Evolutionary conservation across 2,113 vertebrate species (phyloP).

Genomic region (Turnix velox): DNA sequence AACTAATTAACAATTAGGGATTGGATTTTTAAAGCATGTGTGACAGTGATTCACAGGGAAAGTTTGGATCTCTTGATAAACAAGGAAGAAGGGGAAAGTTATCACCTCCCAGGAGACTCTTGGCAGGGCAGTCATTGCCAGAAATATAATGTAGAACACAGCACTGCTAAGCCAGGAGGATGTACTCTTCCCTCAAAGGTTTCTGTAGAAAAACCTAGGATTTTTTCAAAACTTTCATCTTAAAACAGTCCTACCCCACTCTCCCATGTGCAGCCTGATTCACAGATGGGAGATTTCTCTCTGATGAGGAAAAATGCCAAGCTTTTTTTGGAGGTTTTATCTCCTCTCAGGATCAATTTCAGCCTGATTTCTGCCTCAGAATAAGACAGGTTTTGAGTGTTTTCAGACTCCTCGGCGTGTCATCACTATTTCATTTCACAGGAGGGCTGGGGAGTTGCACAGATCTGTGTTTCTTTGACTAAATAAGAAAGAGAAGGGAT

Average conservation of each 20-base stretch:
- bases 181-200: background rate
- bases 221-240: background rate
- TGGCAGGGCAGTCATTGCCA: constrained; percentile 19
- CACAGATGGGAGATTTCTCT: background rate
- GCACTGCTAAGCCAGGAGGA: background rate
- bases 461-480: background rate
- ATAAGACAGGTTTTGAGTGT: background rate
- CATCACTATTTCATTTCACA: background rate
- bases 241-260: background rate
- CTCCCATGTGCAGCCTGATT: background rate
- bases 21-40: constrained; percentile 62
- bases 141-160: background rate
- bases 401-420: background rate
- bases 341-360: background rate
- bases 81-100: constrained; percentile 58
- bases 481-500: background rate
- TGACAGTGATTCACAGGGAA: constrained; percentile 57
- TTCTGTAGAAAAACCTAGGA: background rate
- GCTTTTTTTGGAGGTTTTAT: background rate
- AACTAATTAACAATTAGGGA: constrained; percentile 72
- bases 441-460: background rate
- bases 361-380: background rate
- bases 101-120: constrained; percentile 49
- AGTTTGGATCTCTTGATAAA: constrained; percentile 67
- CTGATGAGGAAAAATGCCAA: background rate